Base-by-base conservation (phyloP, 2,888 invertebrate genomes). In the Atethmia centrago region DNA sequence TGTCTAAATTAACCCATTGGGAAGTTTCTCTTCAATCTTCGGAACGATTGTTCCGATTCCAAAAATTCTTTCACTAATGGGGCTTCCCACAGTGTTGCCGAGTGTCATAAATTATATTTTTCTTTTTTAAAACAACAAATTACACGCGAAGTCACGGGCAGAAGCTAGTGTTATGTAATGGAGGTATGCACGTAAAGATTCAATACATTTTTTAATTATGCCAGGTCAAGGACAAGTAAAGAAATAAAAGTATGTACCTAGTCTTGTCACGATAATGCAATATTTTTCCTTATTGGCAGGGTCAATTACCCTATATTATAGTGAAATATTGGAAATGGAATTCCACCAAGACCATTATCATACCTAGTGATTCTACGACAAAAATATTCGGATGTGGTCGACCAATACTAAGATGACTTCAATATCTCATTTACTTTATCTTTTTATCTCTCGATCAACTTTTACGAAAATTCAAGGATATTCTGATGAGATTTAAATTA, bases 211-310 rank as follows among this genome's bases (percentile, higher is more conserved):
- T 58, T 31, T 25, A 42, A 70, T 19, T 16, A 47, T 40, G 25
- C 19, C 36, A 64, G 79, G 73, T 79, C 79, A 64, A 78, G 59
- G 79, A 21, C 21, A 40, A 55, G 36, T 36, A 69, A 51, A 51
- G 31, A 72, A 66, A 55, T 49, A 63, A 4, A 65, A 66, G 36
- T 66, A 62, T 45, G 49, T n/a, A 55, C 9, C 28, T 55, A 51
- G 14, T 36, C 47, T 67, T 55, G 63, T 59, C 42, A 67, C 79
- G 31, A 55, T 73, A 79, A 14, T 58, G 28, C 16, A 53, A 63
- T 55, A 58, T n/a, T 73, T 68, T 61, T 77, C 74, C 64, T 79
- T 68, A 74, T 68, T 62, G 64, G 12, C 36, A 61, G 21, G 21
- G 19, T 49, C n/a, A 55, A 55, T 64, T 51, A 36, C n/a, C n/a